Evolutionary conservation across 2,888 invertebrate species (phyloP).

Genomic region (Phaedon cochleariae): DNA sequence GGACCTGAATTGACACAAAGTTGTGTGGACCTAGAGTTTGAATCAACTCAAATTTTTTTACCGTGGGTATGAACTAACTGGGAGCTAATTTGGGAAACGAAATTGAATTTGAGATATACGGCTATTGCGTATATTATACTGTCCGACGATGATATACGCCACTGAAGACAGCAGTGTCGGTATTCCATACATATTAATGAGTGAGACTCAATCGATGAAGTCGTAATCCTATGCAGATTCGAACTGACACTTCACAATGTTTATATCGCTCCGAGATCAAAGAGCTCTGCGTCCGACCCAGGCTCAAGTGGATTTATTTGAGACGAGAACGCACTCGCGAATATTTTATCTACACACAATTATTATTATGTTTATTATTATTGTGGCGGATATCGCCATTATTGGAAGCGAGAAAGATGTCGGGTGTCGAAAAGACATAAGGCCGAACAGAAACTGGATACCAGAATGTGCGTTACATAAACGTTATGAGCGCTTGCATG

Average conservation of each 20-base stretch:
- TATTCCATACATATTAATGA: conserved; percentile 51
- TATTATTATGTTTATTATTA: conserved; percentile 28
- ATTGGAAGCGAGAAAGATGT: conserved; percentile 16
- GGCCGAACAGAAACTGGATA: conserved; percentile 1
- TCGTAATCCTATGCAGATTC: conserved; percentile 51
- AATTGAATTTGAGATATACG: too few relatives aligned
- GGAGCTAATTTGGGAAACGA: too few relatives aligned
- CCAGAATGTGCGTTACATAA: not conserved
- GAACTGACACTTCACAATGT: conserved; percentile 48
- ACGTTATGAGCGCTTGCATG: not conserved
- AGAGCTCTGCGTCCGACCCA: conserved; percentile 36
- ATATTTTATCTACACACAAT: conserved; percentile 22
- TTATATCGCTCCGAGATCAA: conserved; percentile 49
- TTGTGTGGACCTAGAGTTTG: too few relatives aligned
- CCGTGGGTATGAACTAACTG: too few relatives aligned
- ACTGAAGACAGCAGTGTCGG: not conserved
- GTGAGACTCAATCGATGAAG: conserved; percentile 49
- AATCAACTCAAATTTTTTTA: too few relatives aligned
- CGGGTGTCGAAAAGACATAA: conserved; percentile 2
- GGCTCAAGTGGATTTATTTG: conserved; percentile 21
- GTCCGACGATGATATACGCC: not conserved
- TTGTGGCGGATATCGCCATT: conserved; percentile 17
- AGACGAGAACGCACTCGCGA: conserved; percentile 20
- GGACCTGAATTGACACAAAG: too few relatives aligned
- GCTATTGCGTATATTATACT: too few relatives aligned